A percentile compares a stretch with the other conserved stretches of the same genome.
Evolutionary conservation across 2,888 invertebrate species (phyloP).

Genomic region (Andrena minutula): DNA sequence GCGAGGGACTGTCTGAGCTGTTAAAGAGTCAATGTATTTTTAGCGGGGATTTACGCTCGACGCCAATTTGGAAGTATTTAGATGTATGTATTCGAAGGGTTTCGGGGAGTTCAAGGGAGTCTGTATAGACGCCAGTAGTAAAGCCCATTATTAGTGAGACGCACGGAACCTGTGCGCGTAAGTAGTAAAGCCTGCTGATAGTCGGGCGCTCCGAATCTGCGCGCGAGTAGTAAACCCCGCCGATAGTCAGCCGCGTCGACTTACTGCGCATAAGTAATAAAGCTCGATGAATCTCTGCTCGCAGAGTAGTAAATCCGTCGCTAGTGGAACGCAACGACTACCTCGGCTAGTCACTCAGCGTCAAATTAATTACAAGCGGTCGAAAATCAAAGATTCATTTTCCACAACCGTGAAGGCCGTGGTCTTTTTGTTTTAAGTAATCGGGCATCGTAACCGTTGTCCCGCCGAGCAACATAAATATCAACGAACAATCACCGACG

Average conservation of each 20-base stretch:
- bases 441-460: no score
- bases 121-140: no score
- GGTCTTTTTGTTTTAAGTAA: background rate
- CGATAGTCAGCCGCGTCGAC: background rate
- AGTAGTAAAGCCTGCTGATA: background rate
- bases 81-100: no score
- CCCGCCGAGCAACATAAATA: background rate
- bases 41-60: no score
- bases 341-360: background rate
- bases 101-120: no score
- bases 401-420: background rate
- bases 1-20: background rate
- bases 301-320: no score
- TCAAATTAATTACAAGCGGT: background rate
- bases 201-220: background rate
- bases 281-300: no score
- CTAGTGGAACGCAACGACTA: background rate
- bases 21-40: background rate
- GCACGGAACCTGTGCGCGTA: background rate
- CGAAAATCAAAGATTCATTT: background rate
- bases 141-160: no score
- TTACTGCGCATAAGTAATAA: background rate
- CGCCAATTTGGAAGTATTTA: no score
- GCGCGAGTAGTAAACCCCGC: background rate
- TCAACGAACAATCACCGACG: constrained; percentile 24